phyloP scores from a whole-genome alignment of 2,888 invertebrate genomes.

The Cantharis rufa region DNA sequence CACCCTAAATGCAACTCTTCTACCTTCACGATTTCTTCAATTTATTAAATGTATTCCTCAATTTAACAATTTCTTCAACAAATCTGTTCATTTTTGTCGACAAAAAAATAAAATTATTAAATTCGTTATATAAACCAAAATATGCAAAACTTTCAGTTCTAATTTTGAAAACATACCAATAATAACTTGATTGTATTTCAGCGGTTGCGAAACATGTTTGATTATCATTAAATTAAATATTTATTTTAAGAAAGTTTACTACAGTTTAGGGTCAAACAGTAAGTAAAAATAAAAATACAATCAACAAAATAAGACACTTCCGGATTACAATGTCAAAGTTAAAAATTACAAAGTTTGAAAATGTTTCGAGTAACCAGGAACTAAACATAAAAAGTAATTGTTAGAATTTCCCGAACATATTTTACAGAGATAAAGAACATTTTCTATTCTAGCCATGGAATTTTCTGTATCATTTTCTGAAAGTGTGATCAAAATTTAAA shows the following conservation, averaged over 20 bases:
- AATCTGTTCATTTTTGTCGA: too few relatives aligned
- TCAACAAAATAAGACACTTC: not conserved
- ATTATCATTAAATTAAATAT: not conserved
- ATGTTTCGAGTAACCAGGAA: not conserved
- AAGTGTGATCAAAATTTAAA: too few relatives aligned
- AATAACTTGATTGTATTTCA: not conserved
- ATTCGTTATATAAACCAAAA: too few relatives aligned
- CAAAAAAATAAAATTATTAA: too few relatives aligned
- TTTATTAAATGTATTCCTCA: too few relatives aligned
- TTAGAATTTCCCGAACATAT: not conserved
- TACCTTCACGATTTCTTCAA: too few relatives aligned
- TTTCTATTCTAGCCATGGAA: too few relatives aligned
- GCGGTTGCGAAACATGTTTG: not conserved
- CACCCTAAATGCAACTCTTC: too few relatives aligned
- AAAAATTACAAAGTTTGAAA: not conserved
- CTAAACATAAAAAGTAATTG: too few relatives aligned
- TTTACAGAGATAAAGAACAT: not conserved
- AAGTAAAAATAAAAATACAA: slow-evolving; percentile 2
- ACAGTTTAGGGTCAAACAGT: not conserved
- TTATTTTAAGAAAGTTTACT: not conserved
- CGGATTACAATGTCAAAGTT: not conserved
- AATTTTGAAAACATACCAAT: not conserved
- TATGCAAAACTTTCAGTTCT: not conserved
- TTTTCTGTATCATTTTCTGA: too few relatives aligned
- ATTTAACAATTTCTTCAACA: too few relatives aligned